These are phyloP conservation scores for Ptiloglossa arizonensis DNA, from an alignment of 1,140 invertebrate genomes.

Conservation along the genomic window DNA sequence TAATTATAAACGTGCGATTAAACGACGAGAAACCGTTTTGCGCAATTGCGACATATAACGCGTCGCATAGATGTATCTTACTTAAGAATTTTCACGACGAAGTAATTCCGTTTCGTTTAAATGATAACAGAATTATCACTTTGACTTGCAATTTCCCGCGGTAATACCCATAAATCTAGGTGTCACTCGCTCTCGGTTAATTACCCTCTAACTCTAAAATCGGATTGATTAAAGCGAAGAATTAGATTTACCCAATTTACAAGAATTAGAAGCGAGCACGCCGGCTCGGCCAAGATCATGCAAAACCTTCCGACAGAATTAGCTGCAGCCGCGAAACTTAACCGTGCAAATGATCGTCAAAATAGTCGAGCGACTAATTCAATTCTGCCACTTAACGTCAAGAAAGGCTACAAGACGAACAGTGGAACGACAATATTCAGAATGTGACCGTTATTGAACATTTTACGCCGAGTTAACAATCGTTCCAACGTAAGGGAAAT, in stretches of 20 bases:
- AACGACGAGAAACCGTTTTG: too few species aligned
- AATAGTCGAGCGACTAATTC: constrained; percentile 12
- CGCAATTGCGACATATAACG: too few species aligned
- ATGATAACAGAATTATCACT: neutral
- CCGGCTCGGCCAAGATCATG: constrained; percentile 10
- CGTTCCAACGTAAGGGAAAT: too few species aligned
- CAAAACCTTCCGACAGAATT: constrained; percentile 22
- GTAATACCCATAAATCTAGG: neutral
- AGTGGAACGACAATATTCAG: too few species aligned
- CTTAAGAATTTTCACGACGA: too few species aligned
- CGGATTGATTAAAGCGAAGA: constrained; percentile 11
- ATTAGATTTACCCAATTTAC: constrained; percentile 31
- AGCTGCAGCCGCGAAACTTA: constrained; percentile 8
- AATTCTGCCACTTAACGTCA: neutral
- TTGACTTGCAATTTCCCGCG: neutral
- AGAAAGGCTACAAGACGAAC: neutral
- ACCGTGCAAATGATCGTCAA: constrained; percentile 11
- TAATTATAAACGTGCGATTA: too few species aligned
- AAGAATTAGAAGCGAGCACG: constrained; percentile 13
- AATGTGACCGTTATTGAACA: too few species aligned
- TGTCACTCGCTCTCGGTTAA: neutral
- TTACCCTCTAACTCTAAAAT: constrained; percentile 12
- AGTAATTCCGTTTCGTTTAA: neutral
- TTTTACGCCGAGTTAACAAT: too few species aligned
- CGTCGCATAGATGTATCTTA: too few species aligned